phyloP scores from a whole-genome alignment of 2,113 vertebrate genomes.

The Macquaria australasica region DNA sequence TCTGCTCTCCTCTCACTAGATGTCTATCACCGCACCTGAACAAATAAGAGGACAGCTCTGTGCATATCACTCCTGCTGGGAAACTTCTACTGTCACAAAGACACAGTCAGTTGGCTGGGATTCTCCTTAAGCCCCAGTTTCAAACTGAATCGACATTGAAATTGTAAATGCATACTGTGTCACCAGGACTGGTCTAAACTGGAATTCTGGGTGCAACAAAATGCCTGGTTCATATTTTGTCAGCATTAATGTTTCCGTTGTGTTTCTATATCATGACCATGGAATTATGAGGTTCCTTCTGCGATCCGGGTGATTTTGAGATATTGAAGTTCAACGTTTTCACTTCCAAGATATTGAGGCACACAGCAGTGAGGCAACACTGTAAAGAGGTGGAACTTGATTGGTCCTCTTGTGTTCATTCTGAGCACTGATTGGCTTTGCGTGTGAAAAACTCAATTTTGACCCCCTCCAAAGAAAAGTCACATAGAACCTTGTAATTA shows the following conservation, averaged over 20 bases:
- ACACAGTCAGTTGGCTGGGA: constrained; percentile 47
- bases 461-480: too few relatives aligned
- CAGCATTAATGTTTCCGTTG: neutral
- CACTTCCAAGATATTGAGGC: neutral
- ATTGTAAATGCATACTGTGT: constrained; percentile 18
- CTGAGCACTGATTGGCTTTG: neutral
- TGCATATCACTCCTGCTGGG: constrained; percentile 41
- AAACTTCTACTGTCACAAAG: constrained; percentile 50
- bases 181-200: neutral
- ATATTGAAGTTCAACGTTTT: neutral
- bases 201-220: neutral
- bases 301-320: neutral
- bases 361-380: neutral
- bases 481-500: neutral
- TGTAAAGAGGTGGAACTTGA: too few relatives aligned
- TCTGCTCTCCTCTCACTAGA: constrained; percentile 53
- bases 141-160: constrained; percentile 29
- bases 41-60: constrained; percentile 60
- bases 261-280: neutral
- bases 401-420: neutral
- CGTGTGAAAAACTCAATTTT: neutral
- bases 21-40: constrained; percentile 70
- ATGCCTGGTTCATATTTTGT: neutral
- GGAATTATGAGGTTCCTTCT: neutral
- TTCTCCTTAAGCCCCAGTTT: constrained; percentile 43